Evolutionary conservation across 2,888 invertebrate species (phyloP).

Genomic region (Epinotia ramella): DNA sequence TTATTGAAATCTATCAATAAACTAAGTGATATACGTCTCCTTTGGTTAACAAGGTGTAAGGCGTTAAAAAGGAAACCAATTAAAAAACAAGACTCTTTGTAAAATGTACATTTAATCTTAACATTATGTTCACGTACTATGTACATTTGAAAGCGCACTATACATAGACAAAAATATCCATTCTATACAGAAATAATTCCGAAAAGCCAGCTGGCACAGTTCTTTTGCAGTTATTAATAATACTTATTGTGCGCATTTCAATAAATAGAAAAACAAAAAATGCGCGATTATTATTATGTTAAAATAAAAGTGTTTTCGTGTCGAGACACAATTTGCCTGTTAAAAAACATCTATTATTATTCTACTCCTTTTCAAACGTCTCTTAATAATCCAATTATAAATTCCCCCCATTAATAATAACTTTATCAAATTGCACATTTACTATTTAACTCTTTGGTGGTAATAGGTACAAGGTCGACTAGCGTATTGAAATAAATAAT

Average conservation of each 20-base stretch:
- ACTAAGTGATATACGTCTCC: too few relatives aligned
- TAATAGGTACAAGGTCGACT: constrained; percentile 54
- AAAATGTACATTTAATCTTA: constrained; percentile 85
- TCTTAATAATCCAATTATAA: constrained; percentile 24
- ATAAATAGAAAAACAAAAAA: constrained; percentile 37
- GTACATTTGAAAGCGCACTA: constrained; percentile 80
- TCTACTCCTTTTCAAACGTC: constrained; percentile 1
- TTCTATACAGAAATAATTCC: constrained; percentile 42
- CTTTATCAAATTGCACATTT: constrained; percentile 56
- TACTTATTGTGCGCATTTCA: constrained; percentile 43
- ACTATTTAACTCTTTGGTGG: constrained; percentile 57
- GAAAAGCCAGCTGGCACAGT: constrained; percentile 30
- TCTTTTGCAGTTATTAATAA: constrained; percentile 34
- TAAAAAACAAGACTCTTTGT: constrained; percentile 66
- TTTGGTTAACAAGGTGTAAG: too few relatives aligned
- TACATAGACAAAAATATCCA: constrained; percentile 77
- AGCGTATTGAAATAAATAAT: constrained; percentile 57
- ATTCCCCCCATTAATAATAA: constrained; percentile 48
- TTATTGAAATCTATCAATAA: too few relatives aligned
- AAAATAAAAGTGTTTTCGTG: neutral
- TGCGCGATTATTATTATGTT: constrained; percentile 29
- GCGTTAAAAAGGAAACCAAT: constrained; percentile 46
- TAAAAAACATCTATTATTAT: neutral
- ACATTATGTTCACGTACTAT: constrained; percentile 77
- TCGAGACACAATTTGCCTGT: constrained; percentile 20